Base-by-base conservation (phyloP, 2,888 invertebrate genomes). In the Ichneumoninae sp. region DNA sequence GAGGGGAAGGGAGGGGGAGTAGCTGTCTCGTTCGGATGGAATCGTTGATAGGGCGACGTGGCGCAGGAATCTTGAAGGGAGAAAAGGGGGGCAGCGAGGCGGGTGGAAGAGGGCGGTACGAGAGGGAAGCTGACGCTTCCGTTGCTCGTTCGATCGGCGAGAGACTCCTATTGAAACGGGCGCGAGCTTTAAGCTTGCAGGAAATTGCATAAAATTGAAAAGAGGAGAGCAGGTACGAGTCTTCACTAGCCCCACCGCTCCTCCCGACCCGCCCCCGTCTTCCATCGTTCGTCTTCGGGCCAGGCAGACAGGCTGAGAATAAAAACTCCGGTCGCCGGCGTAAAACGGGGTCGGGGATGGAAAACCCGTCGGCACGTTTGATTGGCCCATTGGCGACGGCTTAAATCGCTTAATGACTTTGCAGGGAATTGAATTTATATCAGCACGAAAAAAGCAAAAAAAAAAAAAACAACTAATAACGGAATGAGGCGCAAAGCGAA, bases 151-250 rank as follows among this genome's bases (percentile, higher is more conserved):
- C 88, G 90, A 91, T 90, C 89, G 88, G 62, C 62, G 85, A 74
- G 88, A 83, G 88, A 84, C 86, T 86, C 80, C 85, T 87, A 89
- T 91, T 91, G 90, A 91, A 90, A 90, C 89, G 85, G 79, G 80
- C 87, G 88, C 85, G 85, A 86, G 86, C 88, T 87, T 84, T 84
- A 83, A 88, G 85, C 88, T 84, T 82, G 78, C 88, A 87, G 88
- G 87, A 90, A 90, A 90, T 90, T 89, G 89, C 90, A 87, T 90
- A 89, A 90, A 90, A 90, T 90, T 90, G 88, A 86, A 90, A 90
- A 84, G 86, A 88, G 84, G 77, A 78, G 80, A 85, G 69, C 62
- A 83, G 69, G 83, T 54, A 76, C 71, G 75, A 33, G 62, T 62
- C 62, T 62, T n/a, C 62, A 16, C 30, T 30, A 30, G 13, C 16